Evolutionary conservation across 2,797 vertebrate genomes (phyloP), one percentile per base, ranked within the genome.

Genomic region (Gymnocypris eckloni): DNA sequence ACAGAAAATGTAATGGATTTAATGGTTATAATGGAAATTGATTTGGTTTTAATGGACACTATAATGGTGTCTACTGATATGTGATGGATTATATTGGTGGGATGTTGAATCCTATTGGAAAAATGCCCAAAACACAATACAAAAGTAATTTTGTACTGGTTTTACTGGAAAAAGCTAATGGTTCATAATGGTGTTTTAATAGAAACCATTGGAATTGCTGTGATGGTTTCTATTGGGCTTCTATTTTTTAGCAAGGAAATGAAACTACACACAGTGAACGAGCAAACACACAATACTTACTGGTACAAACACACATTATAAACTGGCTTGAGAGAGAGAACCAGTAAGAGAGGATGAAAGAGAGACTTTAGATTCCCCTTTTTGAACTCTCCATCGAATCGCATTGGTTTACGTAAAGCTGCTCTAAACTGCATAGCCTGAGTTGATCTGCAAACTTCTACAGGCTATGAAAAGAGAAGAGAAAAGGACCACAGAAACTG

Each of bases 291-390:
- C 79, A 88, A 59, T n/a, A 20, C 16, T 54, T 54, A n/a, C 56
- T 11, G 4, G 56, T 59, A 87, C 73, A 92, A 89, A 89, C 86
- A 59, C 22, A 50, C 48, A 79, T n/a, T 39, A 85, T 54, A 67
- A 81, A 80, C 70, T 54, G 43, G 41, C 73, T 50, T 4, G 48
- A 59, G 72, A 81, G 48, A 73, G 25, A 71, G 37, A 80, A 50
- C 54, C 43, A 73, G n/a, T 66, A 67, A 67, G 48, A 43, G 20
- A 61, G 69, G 41, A 78, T n/a, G 45, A 81, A 41, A 71, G 66
- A 64, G 20, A 66, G 48, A 84, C 70, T 56, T 78, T 20, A 83
- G 39, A 39, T 66, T 22, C 20, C 41, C 70, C 3, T 45, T 25
- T 70, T 69, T 43, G 48, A 50, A 77, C 20, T 41, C 37, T 3